Conservation (phyloP, 2,113 vertebrate species). For the Psophia crepitans region DNA sequence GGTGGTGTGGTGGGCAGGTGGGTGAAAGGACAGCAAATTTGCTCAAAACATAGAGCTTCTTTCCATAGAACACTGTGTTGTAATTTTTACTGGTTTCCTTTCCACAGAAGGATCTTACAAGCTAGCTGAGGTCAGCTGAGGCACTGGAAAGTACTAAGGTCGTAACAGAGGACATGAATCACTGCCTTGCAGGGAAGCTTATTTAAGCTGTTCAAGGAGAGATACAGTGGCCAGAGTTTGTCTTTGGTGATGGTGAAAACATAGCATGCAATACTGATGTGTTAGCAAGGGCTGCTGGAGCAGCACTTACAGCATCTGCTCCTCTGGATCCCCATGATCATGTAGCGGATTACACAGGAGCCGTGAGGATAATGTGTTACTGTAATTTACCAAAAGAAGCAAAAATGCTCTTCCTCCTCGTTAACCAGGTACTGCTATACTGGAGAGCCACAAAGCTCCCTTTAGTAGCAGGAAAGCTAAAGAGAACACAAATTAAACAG, state of each 20-base stretch:
- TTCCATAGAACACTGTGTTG: rapidly evolving
- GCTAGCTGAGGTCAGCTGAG: not conserved
- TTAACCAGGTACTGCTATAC: not conserved
- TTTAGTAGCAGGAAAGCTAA: not conserved
- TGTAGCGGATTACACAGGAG: not conserved
- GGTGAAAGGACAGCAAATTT: not conserved
- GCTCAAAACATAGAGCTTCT: not conserved
- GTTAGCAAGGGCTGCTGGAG: not conserved
- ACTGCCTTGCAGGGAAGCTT: not conserved
- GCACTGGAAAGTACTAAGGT: not conserved
- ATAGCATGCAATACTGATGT: not conserved
- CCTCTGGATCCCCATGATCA: not conserved
- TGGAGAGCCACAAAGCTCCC: not conserved
- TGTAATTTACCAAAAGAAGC: not conserved
- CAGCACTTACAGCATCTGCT: not conserved
- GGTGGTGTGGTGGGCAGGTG: not conserved
- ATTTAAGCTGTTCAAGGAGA: not conserved
- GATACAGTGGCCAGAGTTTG: not conserved
- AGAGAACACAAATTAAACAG: not conserved
- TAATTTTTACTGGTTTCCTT: not conserved
- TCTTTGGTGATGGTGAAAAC: not conserved
- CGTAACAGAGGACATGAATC: not conserved
- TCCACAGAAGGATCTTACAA: not conserved
- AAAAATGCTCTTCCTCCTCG: not conserved
- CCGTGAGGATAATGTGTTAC: not conserved